Percentiles rank a stretch among this genome's conserved stretches.
These are phyloP conservation scores for Hybos culiciformis DNA, from an alignment of 2,888 invertebrate species.

Conservation along the genomic window DNA sequence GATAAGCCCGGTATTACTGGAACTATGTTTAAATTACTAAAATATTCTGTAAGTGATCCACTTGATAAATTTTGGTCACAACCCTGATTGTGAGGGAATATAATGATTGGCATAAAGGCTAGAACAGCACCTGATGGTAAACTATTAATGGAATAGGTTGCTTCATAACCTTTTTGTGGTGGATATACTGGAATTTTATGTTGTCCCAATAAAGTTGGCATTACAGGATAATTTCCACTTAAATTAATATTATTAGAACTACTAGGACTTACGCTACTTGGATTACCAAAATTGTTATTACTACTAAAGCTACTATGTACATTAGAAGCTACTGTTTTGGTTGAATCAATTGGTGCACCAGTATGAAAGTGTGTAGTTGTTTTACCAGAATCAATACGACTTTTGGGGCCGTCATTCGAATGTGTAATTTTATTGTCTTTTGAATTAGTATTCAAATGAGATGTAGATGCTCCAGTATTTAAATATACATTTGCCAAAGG, in stretches of 20 bases:
- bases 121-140: slow-evolving; percentile 45
- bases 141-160: slow-evolving; percentile 31
- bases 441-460: no score
- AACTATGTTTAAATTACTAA: slow-evolving; percentile 27
- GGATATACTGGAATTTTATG: slow-evolving; percentile 31
- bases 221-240: slow-evolving; percentile 21
- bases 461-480: no score
- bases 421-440: no score
- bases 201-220: slow-evolving; percentile 28
- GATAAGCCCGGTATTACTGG: slow-evolving; percentile 25
- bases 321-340: no score
- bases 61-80: slow-evolving; percentile 27
- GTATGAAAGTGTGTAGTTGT: no score
- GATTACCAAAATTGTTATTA: not conserved
- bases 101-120: slow-evolving; percentile 57
- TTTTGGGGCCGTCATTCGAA: no score
- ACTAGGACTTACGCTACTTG: not conserved
- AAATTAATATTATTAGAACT: not conserved
- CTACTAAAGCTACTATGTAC: not conserved
- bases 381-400: no score
- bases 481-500: no score
- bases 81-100: slow-evolving; percentile 49
- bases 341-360: no score
- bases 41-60: slow-evolving; percentile 21
- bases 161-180: slow-evolving; percentile 28